Conservation (phyloP, 2,113 vertebrate genomes). For the Leptosomus discolor region DNA sequence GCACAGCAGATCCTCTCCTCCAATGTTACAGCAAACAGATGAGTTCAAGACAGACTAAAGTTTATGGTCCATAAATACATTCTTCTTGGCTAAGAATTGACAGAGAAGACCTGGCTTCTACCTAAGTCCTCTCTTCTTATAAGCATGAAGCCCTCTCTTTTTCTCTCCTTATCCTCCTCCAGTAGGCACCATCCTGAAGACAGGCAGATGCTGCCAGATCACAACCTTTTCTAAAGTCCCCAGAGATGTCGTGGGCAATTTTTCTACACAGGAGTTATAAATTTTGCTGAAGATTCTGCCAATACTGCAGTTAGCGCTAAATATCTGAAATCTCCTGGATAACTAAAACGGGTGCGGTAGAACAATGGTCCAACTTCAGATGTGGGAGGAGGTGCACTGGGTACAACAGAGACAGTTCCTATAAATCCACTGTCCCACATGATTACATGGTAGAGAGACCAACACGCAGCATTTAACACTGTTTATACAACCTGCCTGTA, state of each 20-base stretch:
- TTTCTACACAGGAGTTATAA: not conserved
- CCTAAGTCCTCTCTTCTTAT: not conserved
- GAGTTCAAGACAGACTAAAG: not conserved
- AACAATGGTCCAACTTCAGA: not conserved
- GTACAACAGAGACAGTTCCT: accelerated
- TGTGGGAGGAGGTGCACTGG: accelerated
- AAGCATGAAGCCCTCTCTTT: not conserved
- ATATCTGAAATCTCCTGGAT: not conserved
- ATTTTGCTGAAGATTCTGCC: not conserved
- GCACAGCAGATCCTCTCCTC: not conserved
- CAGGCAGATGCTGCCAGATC: not conserved
- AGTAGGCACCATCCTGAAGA: not conserved
- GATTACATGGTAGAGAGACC: not conserved
- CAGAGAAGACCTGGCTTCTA: not conserved
- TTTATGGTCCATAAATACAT: not conserved
- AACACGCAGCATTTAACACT: not conserved
- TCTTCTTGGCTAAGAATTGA: not conserved
- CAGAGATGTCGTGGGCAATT: not conserved
- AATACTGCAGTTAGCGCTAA: not conserved
- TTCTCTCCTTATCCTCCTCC: not conserved
- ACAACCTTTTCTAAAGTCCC: not conserved
- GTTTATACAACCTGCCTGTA: not conserved
- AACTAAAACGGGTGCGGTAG: not conserved
- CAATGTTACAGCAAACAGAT: not conserved
- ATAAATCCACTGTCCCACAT: not conserved